A percentile compares a stretch with the other conserved stretches of the same genome.
These are phyloP conservation scores for Anguilla marmorata DNA, from an alignment of 2,797 vertebrate species.

Conservation along the genomic window DNA sequence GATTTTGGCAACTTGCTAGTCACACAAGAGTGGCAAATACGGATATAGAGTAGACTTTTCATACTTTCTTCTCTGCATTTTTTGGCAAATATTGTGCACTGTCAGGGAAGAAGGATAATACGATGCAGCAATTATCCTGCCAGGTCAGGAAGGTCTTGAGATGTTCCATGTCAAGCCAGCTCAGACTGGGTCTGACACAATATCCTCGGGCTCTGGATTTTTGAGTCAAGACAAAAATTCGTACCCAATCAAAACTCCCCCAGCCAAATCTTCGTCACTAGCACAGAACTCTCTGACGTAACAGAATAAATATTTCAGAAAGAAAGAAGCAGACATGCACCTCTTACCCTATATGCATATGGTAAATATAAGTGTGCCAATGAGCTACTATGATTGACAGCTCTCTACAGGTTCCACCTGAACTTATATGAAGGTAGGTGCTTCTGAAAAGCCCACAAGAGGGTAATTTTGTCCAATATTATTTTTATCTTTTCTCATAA, in stretches of 20 bases:
- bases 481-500: constrained; percentile 49
- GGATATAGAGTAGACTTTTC: no score
- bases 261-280: not conserved
- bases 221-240: not conserved
- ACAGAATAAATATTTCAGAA: not conserved
- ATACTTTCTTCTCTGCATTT: not conserved
- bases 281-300: not conserved
- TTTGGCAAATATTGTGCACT: not conserved
- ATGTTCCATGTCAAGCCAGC: not conserved
- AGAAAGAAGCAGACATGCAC: not conserved
- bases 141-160: not conserved
- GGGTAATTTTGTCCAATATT: constrained; percentile 47
- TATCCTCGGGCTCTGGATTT: not conserved
- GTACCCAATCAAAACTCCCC: not conserved
- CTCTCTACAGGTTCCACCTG: constrained; percentile 14
- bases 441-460: constrained; percentile 39
- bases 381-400: constrained; percentile 34
- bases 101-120: not conserved
- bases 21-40: no score
- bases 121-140: not conserved
- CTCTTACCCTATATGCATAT: no score
- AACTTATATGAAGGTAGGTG: constrained; percentile 41
- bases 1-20: no score
- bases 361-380: not conserved
- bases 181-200: not conserved